Conservation (phyloP, 2,888 invertebrate genomes). For the Cerceris rybyensis region DNA sequence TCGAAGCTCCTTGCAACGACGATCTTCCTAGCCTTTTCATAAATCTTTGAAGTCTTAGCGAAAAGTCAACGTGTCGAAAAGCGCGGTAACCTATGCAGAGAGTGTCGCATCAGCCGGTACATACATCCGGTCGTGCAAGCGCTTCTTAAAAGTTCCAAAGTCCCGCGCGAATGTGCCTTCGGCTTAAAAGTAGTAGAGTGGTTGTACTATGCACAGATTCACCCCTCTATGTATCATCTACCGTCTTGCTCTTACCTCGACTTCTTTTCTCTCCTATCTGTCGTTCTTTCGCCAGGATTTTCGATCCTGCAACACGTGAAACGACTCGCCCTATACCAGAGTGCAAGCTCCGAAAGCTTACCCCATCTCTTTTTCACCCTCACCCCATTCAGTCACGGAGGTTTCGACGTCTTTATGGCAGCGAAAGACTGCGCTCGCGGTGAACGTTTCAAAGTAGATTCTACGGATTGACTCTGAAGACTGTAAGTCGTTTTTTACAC, state of each 20-base stretch:
- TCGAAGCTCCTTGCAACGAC: background rate
- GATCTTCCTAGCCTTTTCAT: background rate
- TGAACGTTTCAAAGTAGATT: slow-evolving; percentile 1
- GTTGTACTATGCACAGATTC: slow-evolving; percentile 29
- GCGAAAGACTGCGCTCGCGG: slow-evolving; percentile 28
- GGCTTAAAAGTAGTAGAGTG: slow-evolving; percentile 54
- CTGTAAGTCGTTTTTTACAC: no score
- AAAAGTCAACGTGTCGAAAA: slow-evolving; percentile 24
- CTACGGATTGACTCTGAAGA: background rate
- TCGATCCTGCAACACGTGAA: slow-evolving; percentile 59
- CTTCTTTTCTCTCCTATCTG: slow-evolving; percentile 1
- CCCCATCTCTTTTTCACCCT: slow-evolving; percentile 1
- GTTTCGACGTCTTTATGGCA: slow-evolving; percentile 41
- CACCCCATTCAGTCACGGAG: slow-evolving; percentile 39
- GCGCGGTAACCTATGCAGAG: slow-evolving; percentile 31
- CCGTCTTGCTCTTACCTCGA: slow-evolving; percentile 6
- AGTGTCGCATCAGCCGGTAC: slow-evolving; percentile 49
- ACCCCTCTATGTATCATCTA: slow-evolving; percentile 34
- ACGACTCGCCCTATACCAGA: slow-evolving; percentile 54
- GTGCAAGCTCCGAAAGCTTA: slow-evolving; percentile 47
- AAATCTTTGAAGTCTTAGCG: slow-evolving; percentile 13
- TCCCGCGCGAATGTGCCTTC: slow-evolving; percentile 52
- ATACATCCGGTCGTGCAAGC: slow-evolving; percentile 63
- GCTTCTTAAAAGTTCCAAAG: slow-evolving; percentile 71
- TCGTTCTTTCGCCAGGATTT: slow-evolving; percentile 28